phyloP scores from a whole-genome alignment of 1,140 invertebrate genomes.

The Bursaphelenchus mucronatus region DNA sequence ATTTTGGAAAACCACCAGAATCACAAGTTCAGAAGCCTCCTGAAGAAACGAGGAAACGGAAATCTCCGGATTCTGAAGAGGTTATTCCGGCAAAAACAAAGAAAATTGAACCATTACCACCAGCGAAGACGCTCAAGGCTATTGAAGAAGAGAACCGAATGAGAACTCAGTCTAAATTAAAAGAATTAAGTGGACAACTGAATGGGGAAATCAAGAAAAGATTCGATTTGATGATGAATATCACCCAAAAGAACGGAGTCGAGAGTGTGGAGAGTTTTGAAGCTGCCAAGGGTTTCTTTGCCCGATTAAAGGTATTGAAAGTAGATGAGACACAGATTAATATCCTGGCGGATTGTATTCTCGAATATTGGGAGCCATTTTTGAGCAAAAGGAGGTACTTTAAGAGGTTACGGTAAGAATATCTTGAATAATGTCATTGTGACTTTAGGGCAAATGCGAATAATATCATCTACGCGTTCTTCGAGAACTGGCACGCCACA shows the following conservation, averaged over 20 bases:
- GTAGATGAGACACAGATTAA: background rate
- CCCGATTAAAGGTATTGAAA: background rate
- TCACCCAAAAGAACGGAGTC: background rate
- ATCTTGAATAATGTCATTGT: background rate
- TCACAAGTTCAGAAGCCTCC: no score
- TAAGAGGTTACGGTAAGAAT: conserved; percentile 2
- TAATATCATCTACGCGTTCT: background rate
- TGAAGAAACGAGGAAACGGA: no score
- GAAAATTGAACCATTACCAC: no score
- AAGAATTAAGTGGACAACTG: background rate
- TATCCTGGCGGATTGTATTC: conserved; percentile 1
- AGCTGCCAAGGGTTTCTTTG: background rate
- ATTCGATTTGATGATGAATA: conserved; percentile 1
- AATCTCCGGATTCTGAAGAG: no score
- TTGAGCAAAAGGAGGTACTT: background rate
- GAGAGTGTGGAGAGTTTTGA: background rate
- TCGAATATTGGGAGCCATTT: background rate
- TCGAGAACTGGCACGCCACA: background rate
- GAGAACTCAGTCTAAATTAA: background rate
- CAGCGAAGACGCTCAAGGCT: no score
- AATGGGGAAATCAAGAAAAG: background rate
- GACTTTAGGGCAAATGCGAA: background rate
- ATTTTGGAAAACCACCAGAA: no score
- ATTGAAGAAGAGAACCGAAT: no score
- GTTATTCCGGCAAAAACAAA: no score